Evolutionary conservation across 2,113 vertebrate genomes (phyloP), one percentile per base, ranked within the genome.

Genomic region (Pomatorhinus ruficollis): DNA sequence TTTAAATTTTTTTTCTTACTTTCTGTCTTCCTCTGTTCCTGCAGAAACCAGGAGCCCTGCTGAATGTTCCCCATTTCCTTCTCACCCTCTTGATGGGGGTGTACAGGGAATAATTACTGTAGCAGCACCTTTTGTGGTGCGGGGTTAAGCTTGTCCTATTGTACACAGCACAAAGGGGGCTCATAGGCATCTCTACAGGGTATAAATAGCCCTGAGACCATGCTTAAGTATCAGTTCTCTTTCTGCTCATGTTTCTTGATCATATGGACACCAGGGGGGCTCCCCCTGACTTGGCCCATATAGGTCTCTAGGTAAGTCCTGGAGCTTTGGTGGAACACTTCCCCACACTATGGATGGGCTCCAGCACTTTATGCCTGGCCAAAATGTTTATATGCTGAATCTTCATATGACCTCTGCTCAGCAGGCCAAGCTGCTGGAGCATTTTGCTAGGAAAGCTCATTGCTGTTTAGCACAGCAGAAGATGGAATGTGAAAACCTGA

Each of bases 101-200:
- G 39, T 39, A 39, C 12, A 11, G 11, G 39, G 39, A 39, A 39
- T 76, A 65, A 72, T 42, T 39, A 35, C 42, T 24, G 33, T 50
- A 33, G 40, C 19, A 83, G 5, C 16, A 50, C 20, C 35, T 50
- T 45, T 20, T 56, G 11, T 64, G 24, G 9, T 21, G 15, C 54
- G 57, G 61, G 8, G 6, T 80, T 82, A 79, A 21, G 42, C 15
- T 91, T 93, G 20, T 20, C 18, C 66, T 44, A 16, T 5, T 59
- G 25, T 22, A 35, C 15, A 3, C 1, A 0, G 4, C 23, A 47
- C 31, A 69, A 15, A 72, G 57, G 11, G 7, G 28, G n/a, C 13
- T 83, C 49, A 33, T 2, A 5, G 30, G 15, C 21, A 5, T 30
- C 10, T 69, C 64, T 69, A 9, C 5, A 20, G 18, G 16, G 8